phyloP scores from a whole-genome alignment of 2,888 invertebrate genomes.

The Phrixothrix hirtus region DNA sequence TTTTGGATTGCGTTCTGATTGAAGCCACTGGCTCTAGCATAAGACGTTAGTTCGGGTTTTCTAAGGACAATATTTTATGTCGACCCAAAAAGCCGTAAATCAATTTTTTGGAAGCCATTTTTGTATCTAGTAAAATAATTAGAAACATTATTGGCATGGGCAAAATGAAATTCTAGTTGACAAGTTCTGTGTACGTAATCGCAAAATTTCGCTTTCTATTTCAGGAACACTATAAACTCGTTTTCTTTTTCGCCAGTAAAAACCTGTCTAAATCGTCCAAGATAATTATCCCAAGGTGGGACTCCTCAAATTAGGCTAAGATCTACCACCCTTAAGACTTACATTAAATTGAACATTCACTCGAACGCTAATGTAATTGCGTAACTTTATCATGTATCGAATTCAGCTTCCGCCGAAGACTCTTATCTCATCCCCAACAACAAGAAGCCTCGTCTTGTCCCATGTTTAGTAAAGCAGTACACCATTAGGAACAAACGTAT shows the following conservation, averaged over 20 bases:
- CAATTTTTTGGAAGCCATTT: neutral
- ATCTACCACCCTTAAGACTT: no score
- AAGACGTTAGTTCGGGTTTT: slow-evolving; percentile 19
- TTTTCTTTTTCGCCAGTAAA: slow-evolving; percentile 4
- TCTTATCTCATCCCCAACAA: no score
- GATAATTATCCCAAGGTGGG: no score
- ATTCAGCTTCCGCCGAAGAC: no score
- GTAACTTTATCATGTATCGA: no score
- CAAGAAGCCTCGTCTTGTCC: no score
- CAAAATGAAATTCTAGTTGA: slow-evolving; percentile 1
- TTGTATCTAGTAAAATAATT: neutral
- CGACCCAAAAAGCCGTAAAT: neutral
- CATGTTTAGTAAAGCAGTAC: no score
- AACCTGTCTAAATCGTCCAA: no score
- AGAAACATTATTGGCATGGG: neutral
- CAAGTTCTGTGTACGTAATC: neutral
- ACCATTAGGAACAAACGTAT: no score
- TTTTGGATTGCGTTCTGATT: slow-evolving; percentile 12
- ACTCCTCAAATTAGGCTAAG: no score
- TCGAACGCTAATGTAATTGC: no score
- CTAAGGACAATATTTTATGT: neutral
- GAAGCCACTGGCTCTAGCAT: slow-evolving; percentile 25
- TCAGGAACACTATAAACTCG: neutral
- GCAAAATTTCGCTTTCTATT: slow-evolving; percentile 2
- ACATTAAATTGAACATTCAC: no score